Evolutionary conservation across 2,113 vertebrate genomes (phyloP).

Genomic region (Bambusicola thoracicus): DNA sequence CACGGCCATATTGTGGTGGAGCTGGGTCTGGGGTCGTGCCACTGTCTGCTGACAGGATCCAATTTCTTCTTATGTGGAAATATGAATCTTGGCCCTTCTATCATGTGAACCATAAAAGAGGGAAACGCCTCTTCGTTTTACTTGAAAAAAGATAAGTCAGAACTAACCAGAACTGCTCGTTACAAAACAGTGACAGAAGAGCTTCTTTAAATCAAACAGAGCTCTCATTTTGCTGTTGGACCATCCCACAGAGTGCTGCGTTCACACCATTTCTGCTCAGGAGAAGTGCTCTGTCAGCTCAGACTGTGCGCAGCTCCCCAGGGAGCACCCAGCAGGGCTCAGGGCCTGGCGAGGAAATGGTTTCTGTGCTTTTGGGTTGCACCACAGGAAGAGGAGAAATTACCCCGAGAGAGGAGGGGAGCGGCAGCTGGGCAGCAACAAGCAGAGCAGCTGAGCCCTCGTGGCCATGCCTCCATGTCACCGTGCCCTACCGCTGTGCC

Average conservation of each 20-base stretch:
- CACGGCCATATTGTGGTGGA: background rate
- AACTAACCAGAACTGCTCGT: background rate
- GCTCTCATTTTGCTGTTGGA: background rate
- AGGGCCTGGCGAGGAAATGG: background rate
- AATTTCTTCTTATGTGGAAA: background rate
- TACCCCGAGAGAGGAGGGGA: background rate
- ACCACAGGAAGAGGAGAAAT: background rate
- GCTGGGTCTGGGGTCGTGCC: background rate
- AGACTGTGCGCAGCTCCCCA: background rate
- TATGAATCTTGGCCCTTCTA: background rate
- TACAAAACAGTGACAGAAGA: background rate
- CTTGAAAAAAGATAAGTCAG: background rate
- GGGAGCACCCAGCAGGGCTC: background rate
- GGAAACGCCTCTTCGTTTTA: background rate
- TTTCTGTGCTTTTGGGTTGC: background rate
- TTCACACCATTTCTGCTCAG: background rate
- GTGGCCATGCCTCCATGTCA: too few species aligned
- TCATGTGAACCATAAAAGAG: background rate
- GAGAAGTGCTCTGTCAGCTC: background rate
- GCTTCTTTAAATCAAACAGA: background rate
- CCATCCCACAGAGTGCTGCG: background rate
- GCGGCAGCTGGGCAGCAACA: background rate
- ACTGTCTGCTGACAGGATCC: background rate
- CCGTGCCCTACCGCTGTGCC: too few species aligned
- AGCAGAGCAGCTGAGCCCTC: background rate